Evolutionary conservation across 2,888 invertebrate genomes (phyloP), one percentile per base, ranked within the genome.

Genomic region (Xylota segnis): DNA sequence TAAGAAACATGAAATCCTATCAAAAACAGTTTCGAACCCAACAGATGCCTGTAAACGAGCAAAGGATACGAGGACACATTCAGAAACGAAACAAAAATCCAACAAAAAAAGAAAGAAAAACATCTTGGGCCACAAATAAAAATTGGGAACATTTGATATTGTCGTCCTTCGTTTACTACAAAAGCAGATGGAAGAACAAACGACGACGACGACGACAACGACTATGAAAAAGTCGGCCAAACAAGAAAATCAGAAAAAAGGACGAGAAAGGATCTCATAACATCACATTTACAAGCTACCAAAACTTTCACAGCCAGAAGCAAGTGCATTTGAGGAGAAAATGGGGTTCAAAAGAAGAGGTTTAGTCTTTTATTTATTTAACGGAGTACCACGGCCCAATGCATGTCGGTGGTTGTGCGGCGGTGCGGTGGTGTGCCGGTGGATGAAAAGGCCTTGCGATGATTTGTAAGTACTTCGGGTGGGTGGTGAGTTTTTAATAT

Each of bases 241-340:
- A 72, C 52, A 66, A 10, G n/a, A 5, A 40, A 59, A 40, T 43
- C 32, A 5, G 6, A 14, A 50, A 52, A 14, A 29, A 59, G 71
- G 63, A 43, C 34, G 34, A 37, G 45, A 37, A 65, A 71, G 76
- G 75, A 65, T 75, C 59, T 56, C 66, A 66, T 81, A 81, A 76
- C 52, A 76, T 86, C 65, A 66, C 84, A 81, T 65, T 75, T 81
- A 75, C 75, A 81, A 81, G 81, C 70, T 71, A 76, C 75, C 75
- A 86, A 71, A 86, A 86, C 84, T 76, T 81, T 86, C 84, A 81
- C 81, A 81, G 75, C 71, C 84, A 86, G 84, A 81, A 81, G 76
- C 81, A 43, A 81, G 76, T 86, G 84, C 81, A 81, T 81, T 81
- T 81, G 81, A 72, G 71, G 37, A 75, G 84, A 86, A 86, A 86